Percentiles rank a stretch among this genome's conserved stretches.
phyloP scores from a whole-genome alignment of 2,888 invertebrate species.

The Allygus modestus region DNA sequence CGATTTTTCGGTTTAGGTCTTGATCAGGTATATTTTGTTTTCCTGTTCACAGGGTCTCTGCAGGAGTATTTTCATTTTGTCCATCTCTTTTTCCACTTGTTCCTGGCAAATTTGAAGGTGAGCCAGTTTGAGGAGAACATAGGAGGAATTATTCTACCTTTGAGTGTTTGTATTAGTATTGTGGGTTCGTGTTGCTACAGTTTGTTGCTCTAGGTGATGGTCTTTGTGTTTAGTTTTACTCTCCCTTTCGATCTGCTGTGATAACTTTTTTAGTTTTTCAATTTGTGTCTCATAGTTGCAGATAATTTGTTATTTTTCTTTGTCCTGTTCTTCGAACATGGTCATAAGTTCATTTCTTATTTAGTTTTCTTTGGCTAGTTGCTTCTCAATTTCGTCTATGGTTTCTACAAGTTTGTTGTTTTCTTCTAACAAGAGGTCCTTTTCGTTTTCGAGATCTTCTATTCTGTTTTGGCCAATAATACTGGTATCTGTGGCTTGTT shows the following conservation, averaged over 20 bases:
- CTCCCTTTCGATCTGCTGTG: neutral
- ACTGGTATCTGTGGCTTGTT: slow-evolving; percentile 22
- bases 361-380: slow-evolving; percentile 28
- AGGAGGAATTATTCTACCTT: neutral
- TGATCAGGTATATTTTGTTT: no score
- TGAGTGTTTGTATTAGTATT: neutral
- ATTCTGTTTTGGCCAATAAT: slow-evolving; percentile 20
- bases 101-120: slow-evolving; percentile 34
- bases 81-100: slow-evolving; percentile 8
- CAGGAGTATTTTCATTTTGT: slow-evolving; percentile 4
- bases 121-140: neutral
- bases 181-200: slow-evolving; percentile 10
- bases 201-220: slow-evolving; percentile 10
- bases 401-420: slow-evolving; percentile 24
- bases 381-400: slow-evolving; percentile 19
- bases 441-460: slow-evolving; percentile 33
- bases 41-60: slow-evolving; percentile 16
- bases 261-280: neutral
- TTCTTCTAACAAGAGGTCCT: neutral
- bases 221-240: neutral
- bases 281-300: slow-evolving; percentile 14
- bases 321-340: slow-evolving; percentile 7
- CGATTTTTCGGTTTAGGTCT: no score
- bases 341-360: slow-evolving; percentile 15
- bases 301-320: neutral